Evolutionary conservation across 2,113 vertebrate species (phyloP).

Genomic region (Brachyhypopomus occidentalis): DNA sequence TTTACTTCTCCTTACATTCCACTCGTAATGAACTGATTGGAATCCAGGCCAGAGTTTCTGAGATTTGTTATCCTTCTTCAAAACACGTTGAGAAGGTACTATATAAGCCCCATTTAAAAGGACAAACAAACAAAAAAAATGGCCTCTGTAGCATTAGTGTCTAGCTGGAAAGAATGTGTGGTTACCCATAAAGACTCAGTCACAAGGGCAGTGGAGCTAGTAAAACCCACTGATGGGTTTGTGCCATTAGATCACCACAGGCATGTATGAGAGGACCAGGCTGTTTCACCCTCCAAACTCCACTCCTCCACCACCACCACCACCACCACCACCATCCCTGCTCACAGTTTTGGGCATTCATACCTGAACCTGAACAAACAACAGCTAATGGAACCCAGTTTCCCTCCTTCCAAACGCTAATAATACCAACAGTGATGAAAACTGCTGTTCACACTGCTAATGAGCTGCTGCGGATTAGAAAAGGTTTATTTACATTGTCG

Average conservation of each 20-base stretch:
- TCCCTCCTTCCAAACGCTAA: not conserved
- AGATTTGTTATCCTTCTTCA: slow-evolving; percentile 1
- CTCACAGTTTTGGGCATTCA: not conserved
- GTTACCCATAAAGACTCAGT: slow-evolving; percentile 6
- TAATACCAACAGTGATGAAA: not conserved
- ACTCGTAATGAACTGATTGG: slow-evolving; percentile 2
- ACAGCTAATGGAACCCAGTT: not conserved
- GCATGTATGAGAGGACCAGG: not conserved
- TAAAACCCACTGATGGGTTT: not conserved
- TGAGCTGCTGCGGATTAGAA: not conserved
- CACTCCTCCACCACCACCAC: too few relatives aligned
- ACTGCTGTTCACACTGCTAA: not conserved
- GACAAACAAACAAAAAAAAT: too few relatives aligned
- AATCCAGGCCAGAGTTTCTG: slow-evolving; percentile 4
- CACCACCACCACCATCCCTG: not conserved
- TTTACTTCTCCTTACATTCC: slow-evolving; percentile 18
- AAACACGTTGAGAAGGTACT: slow-evolving; percentile 26
- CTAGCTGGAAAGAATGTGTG: slow-evolving; percentile 10
- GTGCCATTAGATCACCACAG: not conserved
- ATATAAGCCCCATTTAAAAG: slow-evolving; percentile 18
- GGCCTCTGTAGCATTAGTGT: not conserved
- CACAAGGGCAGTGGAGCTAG: not conserved
- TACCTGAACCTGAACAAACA: not conserved
- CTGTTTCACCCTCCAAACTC: not conserved
- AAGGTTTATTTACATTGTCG: too few relatives aligned